phyloP scores from a whole-genome alignment of 2,888 invertebrate species.

The Drosophila macrospina region DNA sequence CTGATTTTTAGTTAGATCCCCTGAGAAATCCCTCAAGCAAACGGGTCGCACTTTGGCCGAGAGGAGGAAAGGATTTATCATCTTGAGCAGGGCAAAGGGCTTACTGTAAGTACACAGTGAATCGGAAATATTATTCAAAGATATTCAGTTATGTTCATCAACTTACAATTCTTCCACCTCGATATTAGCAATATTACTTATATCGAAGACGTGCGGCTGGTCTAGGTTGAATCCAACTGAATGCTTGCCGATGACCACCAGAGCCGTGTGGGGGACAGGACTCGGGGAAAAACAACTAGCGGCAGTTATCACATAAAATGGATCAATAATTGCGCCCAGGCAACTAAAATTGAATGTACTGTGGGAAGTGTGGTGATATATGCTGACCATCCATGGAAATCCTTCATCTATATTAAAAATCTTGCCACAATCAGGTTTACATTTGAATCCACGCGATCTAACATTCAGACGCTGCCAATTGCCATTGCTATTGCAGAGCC shows the following conservation, averaged over 20 bases:
- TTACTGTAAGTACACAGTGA: slow-evolving; percentile 20
- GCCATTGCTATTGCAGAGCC: slow-evolving; percentile 55
- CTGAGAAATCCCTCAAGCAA: slow-evolving; percentile 8
- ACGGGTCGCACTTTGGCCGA: slow-evolving; percentile 40
- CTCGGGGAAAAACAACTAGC: slow-evolving; percentile 14
- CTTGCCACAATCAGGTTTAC: slow-evolving; percentile 75
- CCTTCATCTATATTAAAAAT: slow-evolving; percentile 26
- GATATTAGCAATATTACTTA: slow-evolving; percentile 41
- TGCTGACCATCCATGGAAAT: slow-evolving; percentile 78
- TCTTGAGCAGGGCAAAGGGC: slow-evolving; percentile 1
- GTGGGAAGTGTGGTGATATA: slow-evolving; percentile 5
- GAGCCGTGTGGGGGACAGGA: background rate
- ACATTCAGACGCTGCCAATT: slow-evolving; percentile 55
- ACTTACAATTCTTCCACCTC: slow-evolving; percentile 24
- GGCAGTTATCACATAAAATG: slow-evolving; percentile 23
- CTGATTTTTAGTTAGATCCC: background rate
- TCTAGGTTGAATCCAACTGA: slow-evolving; percentile 11
- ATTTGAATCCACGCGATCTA: slow-evolving; percentile 38
- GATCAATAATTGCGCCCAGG: slow-evolving; percentile 39
- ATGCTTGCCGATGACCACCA: slow-evolving; percentile 37
- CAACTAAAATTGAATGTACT: slow-evolving; percentile 23
- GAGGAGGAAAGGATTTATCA: slow-evolving; percentile 32
- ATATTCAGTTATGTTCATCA: background rate
- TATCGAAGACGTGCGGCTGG: slow-evolving; percentile 17
- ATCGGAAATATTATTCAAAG: too few species aligned